These are phyloP conservation scores for Lacerta agilis DNA, from an alignment of 2,797 vertebrate species.

Conservation along the genomic window DNA sequence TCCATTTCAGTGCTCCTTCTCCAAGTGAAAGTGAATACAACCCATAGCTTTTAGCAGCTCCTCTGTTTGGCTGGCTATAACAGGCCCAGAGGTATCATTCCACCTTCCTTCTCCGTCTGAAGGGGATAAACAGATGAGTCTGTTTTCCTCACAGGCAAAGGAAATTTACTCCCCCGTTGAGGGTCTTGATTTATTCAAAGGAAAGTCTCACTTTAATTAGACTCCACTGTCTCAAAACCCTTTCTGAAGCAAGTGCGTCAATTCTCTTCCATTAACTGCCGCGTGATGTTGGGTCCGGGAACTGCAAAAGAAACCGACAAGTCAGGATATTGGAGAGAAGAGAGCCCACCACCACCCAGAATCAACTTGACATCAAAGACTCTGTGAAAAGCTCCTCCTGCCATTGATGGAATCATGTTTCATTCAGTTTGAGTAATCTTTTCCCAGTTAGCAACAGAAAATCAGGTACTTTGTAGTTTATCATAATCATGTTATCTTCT, in stretches of 20 bases:
- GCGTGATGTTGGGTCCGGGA: slow-evolving; percentile 31
- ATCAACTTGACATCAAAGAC: slow-evolving; percentile 3
- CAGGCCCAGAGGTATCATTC: slow-evolving; percentile 51
- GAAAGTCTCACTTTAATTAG: slow-evolving; percentile 56
- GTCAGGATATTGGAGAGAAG: slow-evolving; percentile 43
- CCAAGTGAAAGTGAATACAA: too few species aligned
- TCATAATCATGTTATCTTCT: too few species aligned
- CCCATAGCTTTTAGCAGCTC: neutral
- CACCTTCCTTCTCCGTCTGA: slow-evolving; percentile 53
- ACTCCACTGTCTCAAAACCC: slow-evolving; percentile 55
- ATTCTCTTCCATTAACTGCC: slow-evolving; percentile 64
- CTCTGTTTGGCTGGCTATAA: slow-evolving; percentile 40
- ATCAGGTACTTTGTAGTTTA: too few species aligned
- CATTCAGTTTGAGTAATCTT: neutral
- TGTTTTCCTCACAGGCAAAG: slow-evolving; percentile 54
- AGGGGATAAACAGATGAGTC: slow-evolving; percentile 43
- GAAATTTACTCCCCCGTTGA: slow-evolving; percentile 36
- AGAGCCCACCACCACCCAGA: slow-evolving; percentile 26
- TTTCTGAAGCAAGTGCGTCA: slow-evolving; percentile 52
- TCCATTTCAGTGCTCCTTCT: too few species aligned
- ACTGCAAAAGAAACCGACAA: slow-evolving; percentile 28
- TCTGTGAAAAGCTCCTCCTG: neutral
- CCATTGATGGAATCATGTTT: neutral
- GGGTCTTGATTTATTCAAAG: neutral
- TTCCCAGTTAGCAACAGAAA: too few species aligned